Base-by-base conservation (phyloP, 2,113 vertebrate species). In the Gopherus evgoodei region DNA sequence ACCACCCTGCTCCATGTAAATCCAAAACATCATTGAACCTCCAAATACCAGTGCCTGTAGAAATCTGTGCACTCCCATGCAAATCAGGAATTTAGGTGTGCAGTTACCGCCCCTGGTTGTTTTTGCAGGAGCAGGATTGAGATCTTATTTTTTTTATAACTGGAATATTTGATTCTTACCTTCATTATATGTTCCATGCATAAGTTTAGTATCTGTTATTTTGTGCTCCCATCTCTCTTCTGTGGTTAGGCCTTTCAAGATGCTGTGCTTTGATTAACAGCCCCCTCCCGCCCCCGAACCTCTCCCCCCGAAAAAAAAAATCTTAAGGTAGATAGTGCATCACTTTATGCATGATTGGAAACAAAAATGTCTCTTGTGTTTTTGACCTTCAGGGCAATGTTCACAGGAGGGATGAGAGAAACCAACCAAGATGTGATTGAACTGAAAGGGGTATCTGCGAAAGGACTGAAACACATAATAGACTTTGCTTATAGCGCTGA, bases 401-500 rank as follows among this genome's bases (percentile, higher is more conserved):
- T 99, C 97, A 99, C 99, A 0, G 99, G 99, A 0, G 99, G 99
- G 86, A 99, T 99, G 99, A 98, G 98, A 81, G 99, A 99, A 97
- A 98, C 99, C 22, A 99, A 97, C 97, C 99, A 99, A 97, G 99
- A 99, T 1, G 97, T 98, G 90, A 99, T 99, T 8, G 99, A 99
- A 97, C 98, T 99, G 96, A 99, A 99, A 87, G 99, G 99, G 0
- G 97, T 99, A 76, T 99, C 99, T 0, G 99, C 99, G 13, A 99
- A 99, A 3, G 99, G 99, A 14, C 98, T 99, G 57, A 99, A 98
- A 76, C 99, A 99, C 95, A 99, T 99, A 29, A 99, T 99, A 8
- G 99, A 99, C 98, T 99, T 99, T 25, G 99, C 99, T 6, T 99
- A 99, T 93, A 99, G 99, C 4, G 98, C 99, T 0, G 99, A 99